These are phyloP conservation scores for Mylabris sibirica DNA, from an alignment of 2,888 invertebrate genomes.

Conservation along the genomic window DNA sequence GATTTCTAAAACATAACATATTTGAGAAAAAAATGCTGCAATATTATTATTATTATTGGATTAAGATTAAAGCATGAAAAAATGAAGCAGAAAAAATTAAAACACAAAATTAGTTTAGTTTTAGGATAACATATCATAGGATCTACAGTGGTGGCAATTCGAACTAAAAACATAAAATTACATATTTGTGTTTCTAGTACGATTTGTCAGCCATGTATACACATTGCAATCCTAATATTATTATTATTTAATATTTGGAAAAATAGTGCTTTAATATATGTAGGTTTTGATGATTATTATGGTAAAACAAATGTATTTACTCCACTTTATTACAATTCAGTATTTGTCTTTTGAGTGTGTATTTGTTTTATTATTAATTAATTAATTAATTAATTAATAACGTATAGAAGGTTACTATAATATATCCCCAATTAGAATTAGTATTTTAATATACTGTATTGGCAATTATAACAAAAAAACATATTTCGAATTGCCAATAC, in stretches of 20 bases:
- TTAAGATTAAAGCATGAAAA: background rate
- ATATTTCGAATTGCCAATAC: no score
- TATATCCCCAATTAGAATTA: conserved; percentile 40
- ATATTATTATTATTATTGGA: conserved; percentile 19
- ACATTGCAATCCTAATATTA: conserved; percentile 56
- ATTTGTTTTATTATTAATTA: conserved; percentile 40
- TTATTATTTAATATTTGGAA: no score
- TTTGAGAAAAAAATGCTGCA: conserved; percentile 38
- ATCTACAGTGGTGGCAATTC: conserved; percentile 52
- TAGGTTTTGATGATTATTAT: conserved; percentile 44
- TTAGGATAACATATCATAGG: conserved; percentile 58
- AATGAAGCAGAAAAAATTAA: background rate
- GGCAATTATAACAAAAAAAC: background rate
- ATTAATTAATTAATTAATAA: conserved; percentile 19
- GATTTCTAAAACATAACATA: conserved; percentile 39
- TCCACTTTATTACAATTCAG: conserved; percentile 51
- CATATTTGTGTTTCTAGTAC: no score
- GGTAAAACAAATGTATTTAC: conserved; percentile 49
- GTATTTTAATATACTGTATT: conserved; percentile 15
- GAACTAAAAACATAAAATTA: no score
- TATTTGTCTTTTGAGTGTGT: conserved; percentile 59
- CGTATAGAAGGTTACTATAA: conserved; percentile 31
- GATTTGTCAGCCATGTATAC: conserved; percentile 45
- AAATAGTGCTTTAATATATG: conserved; percentile 56
- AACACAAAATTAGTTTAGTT: conserved; percentile 37